Conservation (phyloP, 2,888 invertebrate species). For the Abrostola tripartita region DNA sequence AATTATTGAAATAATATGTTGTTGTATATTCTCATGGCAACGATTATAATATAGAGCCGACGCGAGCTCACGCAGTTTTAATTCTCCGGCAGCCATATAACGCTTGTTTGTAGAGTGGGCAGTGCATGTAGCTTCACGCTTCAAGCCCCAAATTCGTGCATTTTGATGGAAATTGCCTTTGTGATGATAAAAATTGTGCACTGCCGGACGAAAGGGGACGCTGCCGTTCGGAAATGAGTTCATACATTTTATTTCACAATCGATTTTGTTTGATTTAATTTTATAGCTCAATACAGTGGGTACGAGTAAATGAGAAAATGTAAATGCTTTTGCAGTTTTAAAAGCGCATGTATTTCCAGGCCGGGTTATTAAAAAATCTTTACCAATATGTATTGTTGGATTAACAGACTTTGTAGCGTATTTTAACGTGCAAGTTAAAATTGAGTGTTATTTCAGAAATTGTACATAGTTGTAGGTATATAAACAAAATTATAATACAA, state of each 20-base stretch:
- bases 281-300: conserved; percentile 68
- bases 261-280: conserved; percentile 80
- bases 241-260: conserved; percentile 79
- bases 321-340: conserved; percentile 48
- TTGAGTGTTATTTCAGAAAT: conserved; percentile 18
- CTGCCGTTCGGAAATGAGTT: conserved; percentile 77
- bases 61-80: conserved; percentile 40
- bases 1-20: conserved; percentile 19
- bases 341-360: conserved; percentile 32
- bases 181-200: conserved; percentile 78
- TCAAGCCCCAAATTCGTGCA: conserved; percentile 74
- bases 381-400: conserved; percentile 22
- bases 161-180: conserved; percentile 81
- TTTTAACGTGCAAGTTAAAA: conserved; percentile 11
- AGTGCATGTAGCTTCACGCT: conserved; percentile 65
- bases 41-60: conserved; percentile 1
- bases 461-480: conserved; percentile 5
- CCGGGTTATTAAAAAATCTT: conserved; percentile 43
- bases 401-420: conserved; percentile 14
- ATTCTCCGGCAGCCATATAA: conserved; percentile 33
- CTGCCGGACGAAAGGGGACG: conserved; percentile 67
- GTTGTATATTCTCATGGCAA: neutral
- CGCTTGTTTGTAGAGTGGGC: conserved; percentile 50
- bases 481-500: conserved; percentile 27
- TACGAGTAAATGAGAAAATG: conserved; percentile 60